Percentiles rank a stretch among this genome's conserved stretches.
Conservation (phyloP, 2,113 vertebrate species). For the Sturnira hondurensis region DNA sequence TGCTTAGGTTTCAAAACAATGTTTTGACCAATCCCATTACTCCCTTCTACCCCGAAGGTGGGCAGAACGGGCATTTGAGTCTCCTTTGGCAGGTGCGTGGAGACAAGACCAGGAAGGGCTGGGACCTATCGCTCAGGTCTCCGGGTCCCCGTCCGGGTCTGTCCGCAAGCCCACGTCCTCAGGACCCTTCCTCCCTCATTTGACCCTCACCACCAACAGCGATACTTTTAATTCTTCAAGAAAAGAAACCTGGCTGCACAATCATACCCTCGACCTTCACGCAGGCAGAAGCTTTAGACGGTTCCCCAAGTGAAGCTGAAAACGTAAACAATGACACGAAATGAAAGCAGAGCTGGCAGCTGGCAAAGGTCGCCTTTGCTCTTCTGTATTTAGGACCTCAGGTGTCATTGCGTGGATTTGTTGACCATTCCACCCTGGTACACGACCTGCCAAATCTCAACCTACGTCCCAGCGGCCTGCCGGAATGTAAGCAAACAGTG, state of each 20-base stretch:
- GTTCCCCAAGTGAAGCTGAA: neutral
- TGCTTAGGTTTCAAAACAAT: neutral
- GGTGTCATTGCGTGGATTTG: neutral
- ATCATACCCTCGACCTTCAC: neutral
- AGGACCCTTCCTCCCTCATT: neutral
- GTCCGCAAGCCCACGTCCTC: neutral
- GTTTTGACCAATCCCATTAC: neutral
- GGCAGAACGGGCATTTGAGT: neutral
- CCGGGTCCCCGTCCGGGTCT: neutral
- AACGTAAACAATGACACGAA: neutral
- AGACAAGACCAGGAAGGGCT: neutral
- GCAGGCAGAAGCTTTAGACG: neutral
- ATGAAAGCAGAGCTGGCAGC: neutral
- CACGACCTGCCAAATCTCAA: neutral
- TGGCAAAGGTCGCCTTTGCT: neutral
- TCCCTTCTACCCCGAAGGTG: neutral
- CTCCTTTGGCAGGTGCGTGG: neutral
- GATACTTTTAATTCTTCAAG: neutral
- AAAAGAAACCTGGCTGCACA: neutral
- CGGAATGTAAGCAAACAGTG: neutral
- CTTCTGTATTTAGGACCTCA: neutral
- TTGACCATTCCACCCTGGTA: neutral
- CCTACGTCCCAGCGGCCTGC: neutral
- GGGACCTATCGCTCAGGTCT: neutral
- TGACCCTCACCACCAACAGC: neutral